Conservation (phyloP, 1,140 invertebrate genomes). For the Drosophila pallidifrons region DNA sequence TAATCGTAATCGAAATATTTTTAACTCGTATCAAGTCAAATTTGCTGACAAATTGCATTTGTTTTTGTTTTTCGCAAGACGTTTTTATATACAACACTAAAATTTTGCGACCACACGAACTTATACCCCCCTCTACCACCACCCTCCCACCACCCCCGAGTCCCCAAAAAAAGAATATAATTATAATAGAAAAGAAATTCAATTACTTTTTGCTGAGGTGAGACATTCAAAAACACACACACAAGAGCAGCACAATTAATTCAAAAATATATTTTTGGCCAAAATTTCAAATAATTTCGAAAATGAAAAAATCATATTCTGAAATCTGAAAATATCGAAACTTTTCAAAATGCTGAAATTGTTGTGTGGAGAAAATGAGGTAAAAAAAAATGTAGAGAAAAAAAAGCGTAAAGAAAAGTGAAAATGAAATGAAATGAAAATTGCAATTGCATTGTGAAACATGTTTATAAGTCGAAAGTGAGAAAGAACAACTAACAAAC, state of each 20-base stretch:
- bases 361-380: conserved; percentile 85
- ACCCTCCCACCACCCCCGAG: conserved; percentile 9
- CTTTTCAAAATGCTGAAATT: conserved; percentile 74
- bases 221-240: conserved; percentile 84
- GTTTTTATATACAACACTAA: conserved; percentile 65
- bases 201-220: conserved; percentile 83
- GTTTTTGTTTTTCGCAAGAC: conserved; percentile 83
- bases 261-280: conserved; percentile 35
- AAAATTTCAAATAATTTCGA: conserved; percentile 37
- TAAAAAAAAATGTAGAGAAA: conserved; percentile 67
- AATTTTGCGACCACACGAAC: conserved; percentile 59
- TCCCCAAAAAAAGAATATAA: conserved; percentile 14
- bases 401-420: conserved; percentile 52
- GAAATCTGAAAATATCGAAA: conserved; percentile 29
- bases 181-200: conserved; percentile 43
- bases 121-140: conserved; percentile 6
- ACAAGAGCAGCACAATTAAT: conserved; percentile 78
- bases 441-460: conserved; percentile 85
- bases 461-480: conserved; percentile 82
- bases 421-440: conserved; percentile 70
- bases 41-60: conserved; percentile 82
- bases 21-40: conserved; percentile 71
- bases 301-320: conserved; percentile 45
- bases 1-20: conserved; percentile 28
- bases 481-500: conserved; percentile 62